Base-by-base conservation (phyloP, 2,797 vertebrate species). In the Eleutherodactylus coqui region DNA sequence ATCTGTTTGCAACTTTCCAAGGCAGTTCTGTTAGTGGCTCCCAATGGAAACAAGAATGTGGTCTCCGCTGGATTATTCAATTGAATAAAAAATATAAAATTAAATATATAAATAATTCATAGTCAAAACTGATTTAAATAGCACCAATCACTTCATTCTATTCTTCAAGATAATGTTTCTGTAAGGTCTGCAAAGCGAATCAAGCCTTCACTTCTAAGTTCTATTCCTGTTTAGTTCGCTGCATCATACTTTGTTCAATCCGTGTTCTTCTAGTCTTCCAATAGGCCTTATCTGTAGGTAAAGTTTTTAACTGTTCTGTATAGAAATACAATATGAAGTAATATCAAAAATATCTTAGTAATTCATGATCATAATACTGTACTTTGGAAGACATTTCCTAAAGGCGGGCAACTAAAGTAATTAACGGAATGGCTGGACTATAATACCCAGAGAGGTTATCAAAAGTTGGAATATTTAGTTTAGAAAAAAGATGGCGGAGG, bases 81-180 rank as follows among this genome's bases (percentile, higher is more conserved):
- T 58, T 77, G 87, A 88, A 91, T 89, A 90, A 91, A 32, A 87
- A 90, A 90, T 79, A 58, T 73, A 83, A 91, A 90, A 89, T 87
- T 88, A 89, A 89, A 91, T 92, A 90, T 91, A 91, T 90, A 89
- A 91, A 67, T 90, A 89, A 92, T 90, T 83, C 43, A 45, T 53
- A 90, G 84, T 90, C 87, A 85, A 32, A 89, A 82, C 29, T 90
- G 41, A 86, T 92, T 92, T 90, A 85, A 83, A 89, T 84, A 88
- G 88, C 87, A 88, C 90, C 89, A 88, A 82, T 91, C 91, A 89
- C 67, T 73, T 58, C 60, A 67, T 67, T 51, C 69, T 84, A 80
- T 70, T 72, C 62, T 87, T 75, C 53, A 79, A 36, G 41, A 75
- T 80, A 73, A 79, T 51, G 36, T 53, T 27, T 41, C 70, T 47